These are phyloP conservation scores for Tetramorium simillimum DNA, from an alignment of 1,140 invertebrate genomes.

Conservation along the genomic window DNA sequence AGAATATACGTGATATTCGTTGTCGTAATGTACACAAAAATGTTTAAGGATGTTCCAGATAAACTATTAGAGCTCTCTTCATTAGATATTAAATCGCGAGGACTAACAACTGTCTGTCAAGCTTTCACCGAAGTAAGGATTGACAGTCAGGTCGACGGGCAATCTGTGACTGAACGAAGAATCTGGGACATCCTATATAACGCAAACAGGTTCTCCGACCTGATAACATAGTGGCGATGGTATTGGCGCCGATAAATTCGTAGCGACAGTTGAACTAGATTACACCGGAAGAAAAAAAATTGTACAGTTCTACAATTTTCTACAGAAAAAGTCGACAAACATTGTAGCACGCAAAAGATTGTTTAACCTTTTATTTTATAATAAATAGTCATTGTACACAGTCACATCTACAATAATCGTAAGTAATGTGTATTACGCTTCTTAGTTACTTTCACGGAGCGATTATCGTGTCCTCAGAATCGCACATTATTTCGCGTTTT, in stretches of 20 bases:
- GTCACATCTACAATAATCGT: constrained; percentile 49
- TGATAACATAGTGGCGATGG: not conserved
- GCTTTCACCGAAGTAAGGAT: not conserved
- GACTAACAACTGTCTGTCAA: not conserved
- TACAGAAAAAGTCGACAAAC: constrained; percentile 22
- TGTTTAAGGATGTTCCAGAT: not conserved
- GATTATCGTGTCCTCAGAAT: constrained; percentile 24
- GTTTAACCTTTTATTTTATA: constrained; percentile 65
- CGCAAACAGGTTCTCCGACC: constrained; percentile 20
- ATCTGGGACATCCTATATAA: not conserved
- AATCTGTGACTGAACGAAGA: not conserved
- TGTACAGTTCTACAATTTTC: constrained; percentile 57
- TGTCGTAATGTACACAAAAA: not conserved
- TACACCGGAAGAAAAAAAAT: constrained; percentile 22
- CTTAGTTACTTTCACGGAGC: not conserved
- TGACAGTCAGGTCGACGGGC: not conserved
- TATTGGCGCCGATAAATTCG: constrained; percentile 10
- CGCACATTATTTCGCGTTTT: not conserved
- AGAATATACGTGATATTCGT: not conserved
- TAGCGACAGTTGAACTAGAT: constrained; percentile 29
- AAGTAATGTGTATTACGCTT: constrained; percentile 41
- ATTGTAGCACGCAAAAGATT: constrained; percentile 33
- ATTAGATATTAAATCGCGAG: not conserved
- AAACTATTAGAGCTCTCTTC: not conserved
- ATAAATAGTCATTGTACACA: constrained; percentile 68